Percentiles rank a stretch among this genome's conserved stretches.
Evolutionary conservation across 2,888 invertebrate genomes (phyloP).

Genomic region (Cephonodes hylas): DNA sequence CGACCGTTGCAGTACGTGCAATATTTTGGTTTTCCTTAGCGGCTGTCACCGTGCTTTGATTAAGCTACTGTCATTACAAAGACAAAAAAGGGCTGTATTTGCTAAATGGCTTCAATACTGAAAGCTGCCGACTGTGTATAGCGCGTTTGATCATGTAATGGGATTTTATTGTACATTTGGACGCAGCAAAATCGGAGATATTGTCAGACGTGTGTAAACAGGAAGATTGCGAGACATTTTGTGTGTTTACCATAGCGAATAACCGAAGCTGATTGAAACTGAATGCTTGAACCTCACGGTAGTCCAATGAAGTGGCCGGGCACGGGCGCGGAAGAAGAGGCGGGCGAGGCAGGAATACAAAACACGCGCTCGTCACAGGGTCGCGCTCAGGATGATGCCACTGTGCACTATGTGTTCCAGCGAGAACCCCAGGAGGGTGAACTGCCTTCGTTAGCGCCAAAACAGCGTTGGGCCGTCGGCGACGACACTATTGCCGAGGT

Average conservation of each 20-base stretch:
- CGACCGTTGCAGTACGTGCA: conserved; percentile 78
- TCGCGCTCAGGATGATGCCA: conserved; percentile 91
- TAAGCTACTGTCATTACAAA: conserved; percentile 70
- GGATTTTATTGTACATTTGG: conserved; percentile 44
- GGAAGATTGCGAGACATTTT: conserved; percentile 52
- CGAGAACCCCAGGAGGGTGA: conserved; percentile 89
- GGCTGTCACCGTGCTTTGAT: conserved; percentile 76
- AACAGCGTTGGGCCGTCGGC: conserved; percentile 93
- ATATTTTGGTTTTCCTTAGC: conserved; percentile 75
- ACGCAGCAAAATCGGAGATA: conserved; percentile 44
- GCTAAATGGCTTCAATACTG: conserved; percentile 51
- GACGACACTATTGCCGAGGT: conserved; percentile 95
- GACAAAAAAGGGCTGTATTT: conserved; percentile 59
- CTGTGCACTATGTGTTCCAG: conserved; percentile 95
- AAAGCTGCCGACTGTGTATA: conserved; percentile 41
- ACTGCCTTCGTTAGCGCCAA: conserved; percentile 86
- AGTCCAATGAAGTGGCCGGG: conserved; percentile 91
- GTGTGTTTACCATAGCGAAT: conserved; percentile 65
- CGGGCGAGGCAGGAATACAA: conserved; percentile 74
- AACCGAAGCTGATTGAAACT: conserved; percentile 67
- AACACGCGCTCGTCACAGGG: conserved; percentile 85
- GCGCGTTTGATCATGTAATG: conserved; percentile 61
- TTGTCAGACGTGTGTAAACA: conserved; percentile 43
- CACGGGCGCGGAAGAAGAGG: conserved; percentile 84
- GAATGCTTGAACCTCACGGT: conserved; percentile 81